Evolutionary conservation across 2,888 invertebrate genomes (phyloP).

Genomic region (Cosmopolites sordidus): DNA sequence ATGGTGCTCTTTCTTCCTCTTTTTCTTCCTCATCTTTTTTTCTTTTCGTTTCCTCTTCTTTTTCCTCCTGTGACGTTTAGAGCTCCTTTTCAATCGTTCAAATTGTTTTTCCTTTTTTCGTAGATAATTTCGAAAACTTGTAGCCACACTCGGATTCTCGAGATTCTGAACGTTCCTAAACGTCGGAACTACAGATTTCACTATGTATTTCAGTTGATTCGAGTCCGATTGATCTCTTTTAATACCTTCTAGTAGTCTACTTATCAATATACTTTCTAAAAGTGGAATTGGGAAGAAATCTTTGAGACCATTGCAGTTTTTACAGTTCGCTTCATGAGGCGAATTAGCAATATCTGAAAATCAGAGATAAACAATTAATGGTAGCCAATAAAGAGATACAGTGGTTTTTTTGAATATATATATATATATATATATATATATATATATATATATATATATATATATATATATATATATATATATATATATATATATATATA

Average conservation of each 20-base stretch:
- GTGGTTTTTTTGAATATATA: too few relatives aligned
- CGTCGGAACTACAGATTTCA: conserved; percentile 22
- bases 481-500: too few relatives aligned
- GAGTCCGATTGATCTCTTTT: conserved; percentile 9
- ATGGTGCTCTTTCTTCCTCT: not conserved
- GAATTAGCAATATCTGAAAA: too few relatives aligned
- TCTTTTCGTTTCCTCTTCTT: conserved; percentile 15
- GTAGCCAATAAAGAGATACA: too few relatives aligned
- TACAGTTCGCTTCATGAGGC: too few relatives aligned
- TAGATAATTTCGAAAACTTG: conserved; percentile 27
- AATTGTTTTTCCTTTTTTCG: conserved; percentile 27
- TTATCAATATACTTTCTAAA: conserved; percentile 24
- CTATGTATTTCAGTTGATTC: conserved; percentile 27
- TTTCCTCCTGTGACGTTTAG: conserved; percentile 14
- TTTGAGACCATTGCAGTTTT: conserved; percentile 12
- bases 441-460: too few relatives aligned
- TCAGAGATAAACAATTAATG: too few relatives aligned
- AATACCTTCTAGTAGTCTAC: conserved; percentile 17
- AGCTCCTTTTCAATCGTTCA: conserved; percentile 18
- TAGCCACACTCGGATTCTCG: conserved; percentile 22
- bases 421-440: too few relatives aligned
- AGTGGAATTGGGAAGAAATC: conserved; percentile 22
- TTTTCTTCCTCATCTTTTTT: conserved; percentile 20
- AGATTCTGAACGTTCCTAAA: conserved; percentile 18
- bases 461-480: too few relatives aligned